Evolutionary conservation across 2,797 vertebrate species (phyloP).

Genomic region (Microchirus variegatus): DNA sequence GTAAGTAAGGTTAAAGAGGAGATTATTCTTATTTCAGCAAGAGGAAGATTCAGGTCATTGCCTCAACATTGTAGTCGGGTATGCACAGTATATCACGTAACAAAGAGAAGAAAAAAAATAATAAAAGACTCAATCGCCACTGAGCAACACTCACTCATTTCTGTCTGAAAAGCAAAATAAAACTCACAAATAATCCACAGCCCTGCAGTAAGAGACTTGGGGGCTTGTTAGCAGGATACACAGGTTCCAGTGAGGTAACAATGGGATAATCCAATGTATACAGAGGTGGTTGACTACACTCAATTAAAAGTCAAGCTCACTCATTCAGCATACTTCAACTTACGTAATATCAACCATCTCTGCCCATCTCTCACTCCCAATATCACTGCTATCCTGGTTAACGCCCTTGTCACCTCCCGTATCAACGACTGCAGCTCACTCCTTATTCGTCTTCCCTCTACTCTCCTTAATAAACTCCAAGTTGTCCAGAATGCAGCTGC

Average conservation of each 20-base stretch:
- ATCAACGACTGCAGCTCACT: too few relatives aligned
- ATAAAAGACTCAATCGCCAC: conserved; percentile 6
- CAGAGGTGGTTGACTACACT: conserved; percentile 32
- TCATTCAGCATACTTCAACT: too few relatives aligned
- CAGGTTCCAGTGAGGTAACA: conserved; percentile 39
- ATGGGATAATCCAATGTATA: conserved; percentile 41
- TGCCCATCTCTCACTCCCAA: too few relatives aligned
- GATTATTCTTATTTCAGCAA: conserved; percentile 38
- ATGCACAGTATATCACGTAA: background rate
- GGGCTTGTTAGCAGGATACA: conserved; percentile 34
- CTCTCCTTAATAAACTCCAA: too few relatives aligned
- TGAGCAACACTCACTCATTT: conserved; percentile 26
- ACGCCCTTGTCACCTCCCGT: too few relatives aligned
- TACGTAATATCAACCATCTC: too few relatives aligned
- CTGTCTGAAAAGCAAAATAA: conserved; percentile 21
- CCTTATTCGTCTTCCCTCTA: too few relatives aligned
- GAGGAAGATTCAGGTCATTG: too few relatives aligned
- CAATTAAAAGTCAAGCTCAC: too few relatives aligned
- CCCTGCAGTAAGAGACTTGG: conserved; percentile 4
- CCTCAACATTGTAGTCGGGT: background rate
- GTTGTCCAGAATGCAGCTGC: too few relatives aligned
- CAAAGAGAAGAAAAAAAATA: background rate
- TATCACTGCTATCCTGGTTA: too few relatives aligned
- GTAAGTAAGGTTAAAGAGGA: conserved; percentile 41
- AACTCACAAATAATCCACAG: conserved; percentile 20